phyloP scores from a whole-genome alignment of 2,797 vertebrate species.

The Pseudochirops cupreus region DNA sequence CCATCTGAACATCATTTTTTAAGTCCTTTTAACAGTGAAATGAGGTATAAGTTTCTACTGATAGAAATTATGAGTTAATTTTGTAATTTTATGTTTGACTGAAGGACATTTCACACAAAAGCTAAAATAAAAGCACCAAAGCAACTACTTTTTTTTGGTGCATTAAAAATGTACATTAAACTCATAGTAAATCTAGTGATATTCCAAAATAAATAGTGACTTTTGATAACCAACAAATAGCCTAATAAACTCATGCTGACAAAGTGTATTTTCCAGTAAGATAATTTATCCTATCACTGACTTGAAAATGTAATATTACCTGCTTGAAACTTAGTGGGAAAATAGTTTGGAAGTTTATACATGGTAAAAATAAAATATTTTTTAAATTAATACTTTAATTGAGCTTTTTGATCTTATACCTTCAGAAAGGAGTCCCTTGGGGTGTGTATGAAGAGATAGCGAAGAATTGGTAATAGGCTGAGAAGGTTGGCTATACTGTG shows the following conservation, averaged over 20 bases:
- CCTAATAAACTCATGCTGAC: neutral
- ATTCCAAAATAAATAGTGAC: neutral
- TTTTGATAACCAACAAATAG: neutral
- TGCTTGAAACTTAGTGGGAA: neutral
- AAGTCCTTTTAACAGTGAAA: neutral
- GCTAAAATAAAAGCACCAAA: neutral
- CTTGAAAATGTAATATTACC: neutral
- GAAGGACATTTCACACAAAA: neutral
- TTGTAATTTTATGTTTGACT: neutral
- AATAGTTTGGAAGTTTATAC: neutral
- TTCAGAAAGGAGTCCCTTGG: conserved; percentile 92
- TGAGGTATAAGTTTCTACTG: neutral
- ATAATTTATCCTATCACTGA: neutral
- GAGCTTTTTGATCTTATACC: conserved; percentile 84
- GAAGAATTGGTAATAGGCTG: conserved; percentile 82
- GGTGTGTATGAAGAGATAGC: conserved; percentile 89
- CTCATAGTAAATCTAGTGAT: neutral
- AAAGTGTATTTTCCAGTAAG: neutral
- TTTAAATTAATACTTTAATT: neutral
- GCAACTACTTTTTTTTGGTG: neutral
- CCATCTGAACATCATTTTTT: neutral
- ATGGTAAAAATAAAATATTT: neutral
- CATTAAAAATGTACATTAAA: neutral
- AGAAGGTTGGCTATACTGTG: conserved; percentile 90
- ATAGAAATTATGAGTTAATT: neutral